phyloP scores from a whole-genome alignment of 1,140 invertebrate genomes.

The Drosophila triauraria region DNA sequence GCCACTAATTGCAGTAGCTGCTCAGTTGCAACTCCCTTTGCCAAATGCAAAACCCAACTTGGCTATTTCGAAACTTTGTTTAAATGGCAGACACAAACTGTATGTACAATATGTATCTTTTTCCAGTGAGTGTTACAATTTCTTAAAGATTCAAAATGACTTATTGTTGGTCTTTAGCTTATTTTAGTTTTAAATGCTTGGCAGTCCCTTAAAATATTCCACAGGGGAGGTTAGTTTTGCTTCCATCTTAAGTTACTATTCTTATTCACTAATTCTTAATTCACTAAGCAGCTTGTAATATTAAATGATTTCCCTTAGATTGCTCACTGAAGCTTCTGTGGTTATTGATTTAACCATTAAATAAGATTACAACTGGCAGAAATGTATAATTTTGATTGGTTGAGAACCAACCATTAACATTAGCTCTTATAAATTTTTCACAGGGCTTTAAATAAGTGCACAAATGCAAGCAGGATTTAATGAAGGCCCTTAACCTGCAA shows the following conservation, averaged over 20 bases:
- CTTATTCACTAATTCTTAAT: too few species aligned
- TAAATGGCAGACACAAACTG: slow-evolving; percentile 23
- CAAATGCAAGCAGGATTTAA: background rate
- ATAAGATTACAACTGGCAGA: background rate
- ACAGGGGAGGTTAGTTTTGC: background rate
- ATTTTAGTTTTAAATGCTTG: background rate
- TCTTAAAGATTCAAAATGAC: background rate
- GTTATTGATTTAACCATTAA: background rate
- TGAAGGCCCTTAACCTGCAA: background rate
- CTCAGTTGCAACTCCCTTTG: slow-evolving; percentile 49
- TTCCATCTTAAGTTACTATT: too few species aligned
- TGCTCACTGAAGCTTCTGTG: background rate
- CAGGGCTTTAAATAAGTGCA: background rate
- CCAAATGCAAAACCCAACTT: slow-evolving; percentile 36
- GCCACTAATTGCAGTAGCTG: slow-evolving; percentile 55
- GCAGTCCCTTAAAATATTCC: background rate
- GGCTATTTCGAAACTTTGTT: slow-evolving; percentile 28
- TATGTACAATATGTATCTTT: background rate
- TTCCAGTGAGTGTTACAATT: slow-evolving; percentile 2
- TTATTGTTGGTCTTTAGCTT: background rate
- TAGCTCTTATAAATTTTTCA: background rate
- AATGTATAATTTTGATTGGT: background rate
- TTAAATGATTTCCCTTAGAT: background rate
- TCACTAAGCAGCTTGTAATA: background rate
- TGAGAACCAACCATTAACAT: background rate